Evolutionary conservation across 2,113 vertebrate species (phyloP).

Genomic region (Nesospiza acunhae): DNA sequence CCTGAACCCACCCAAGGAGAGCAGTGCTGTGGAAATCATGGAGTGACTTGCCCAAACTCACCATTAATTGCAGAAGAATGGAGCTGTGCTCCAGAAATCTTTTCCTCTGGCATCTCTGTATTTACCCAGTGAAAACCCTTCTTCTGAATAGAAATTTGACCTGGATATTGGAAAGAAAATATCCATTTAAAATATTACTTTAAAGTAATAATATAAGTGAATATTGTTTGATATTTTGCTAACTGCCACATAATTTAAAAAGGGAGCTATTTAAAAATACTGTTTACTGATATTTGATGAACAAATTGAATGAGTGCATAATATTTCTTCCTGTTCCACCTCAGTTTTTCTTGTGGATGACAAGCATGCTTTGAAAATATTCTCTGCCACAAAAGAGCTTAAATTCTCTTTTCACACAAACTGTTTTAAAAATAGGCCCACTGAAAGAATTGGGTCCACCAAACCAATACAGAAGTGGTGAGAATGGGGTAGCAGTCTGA

Average conservation of each 20-base stretch:
- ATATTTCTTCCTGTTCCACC: not conserved
- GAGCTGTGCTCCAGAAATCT: not conserved
- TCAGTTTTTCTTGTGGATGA: not conserved
- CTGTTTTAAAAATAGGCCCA: not conserved
- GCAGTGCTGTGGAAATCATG: not conserved
- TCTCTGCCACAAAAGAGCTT: not conserved
- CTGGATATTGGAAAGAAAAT: conserved; percentile 48
- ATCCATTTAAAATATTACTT: not conserved
- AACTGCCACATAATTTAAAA: not conserved
- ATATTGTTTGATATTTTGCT: not conserved
- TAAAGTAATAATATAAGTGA: not conserved
- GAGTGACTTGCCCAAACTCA: conserved; percentile 25
- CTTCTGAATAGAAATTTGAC: conserved; percentile 46
- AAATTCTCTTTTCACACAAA: not conserved
- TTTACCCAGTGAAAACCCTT: conserved; percentile 18
- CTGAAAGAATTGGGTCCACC: not conserved
- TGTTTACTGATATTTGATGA: not conserved
- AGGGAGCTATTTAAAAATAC: not conserved
- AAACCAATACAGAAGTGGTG: not conserved
- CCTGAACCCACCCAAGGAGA: not conserved
- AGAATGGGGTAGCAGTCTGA: not conserved
- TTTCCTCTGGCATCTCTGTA: conserved; percentile 29
- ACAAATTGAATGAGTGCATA: not conserved
- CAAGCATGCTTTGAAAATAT: not conserved
- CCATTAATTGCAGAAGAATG: conserved; percentile 52